Conservation (phyloP, 2,888 invertebrate genomes). For the Eupeodes latifasciatus region DNA sequence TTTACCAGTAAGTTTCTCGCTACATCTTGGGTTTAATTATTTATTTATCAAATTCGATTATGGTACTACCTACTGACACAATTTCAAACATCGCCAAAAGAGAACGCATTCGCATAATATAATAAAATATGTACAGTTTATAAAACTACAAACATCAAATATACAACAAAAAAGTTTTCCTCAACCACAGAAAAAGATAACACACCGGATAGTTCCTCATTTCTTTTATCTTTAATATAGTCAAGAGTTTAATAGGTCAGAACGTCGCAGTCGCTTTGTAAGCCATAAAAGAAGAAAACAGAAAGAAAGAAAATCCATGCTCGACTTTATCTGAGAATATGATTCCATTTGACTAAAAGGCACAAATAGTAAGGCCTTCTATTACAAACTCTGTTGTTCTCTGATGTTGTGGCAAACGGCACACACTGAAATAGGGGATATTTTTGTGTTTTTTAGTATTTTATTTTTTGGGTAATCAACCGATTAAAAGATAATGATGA, state of each 20-base stretch:
- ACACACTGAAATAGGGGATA: not conserved
- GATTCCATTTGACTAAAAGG: not conserved
- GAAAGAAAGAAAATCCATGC: conserved; percentile 6
- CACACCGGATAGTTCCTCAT: not conserved
- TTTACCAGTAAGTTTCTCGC: not conserved
- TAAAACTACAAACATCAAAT: not conserved
- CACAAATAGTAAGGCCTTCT: not conserved
- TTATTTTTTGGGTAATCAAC: conserved; percentile 6
- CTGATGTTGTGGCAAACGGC: not conserved
- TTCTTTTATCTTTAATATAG: conserved; percentile 47
- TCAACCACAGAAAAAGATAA: conserved; percentile 1
- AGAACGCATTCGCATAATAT: not conserved
- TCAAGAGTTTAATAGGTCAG: conserved; percentile 59
- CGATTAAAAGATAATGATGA: conserved; percentile 4
- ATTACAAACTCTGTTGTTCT: not conserved
- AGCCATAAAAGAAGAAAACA: not conserved
- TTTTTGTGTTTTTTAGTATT: not conserved
- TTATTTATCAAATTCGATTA: not conserved
- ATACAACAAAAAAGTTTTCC: not conserved
- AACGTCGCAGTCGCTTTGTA: not conserved
- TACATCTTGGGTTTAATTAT: not conserved
- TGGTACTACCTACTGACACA: not conserved
- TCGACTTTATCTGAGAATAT: not conserved
- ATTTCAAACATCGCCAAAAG: not conserved
- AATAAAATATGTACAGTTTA: not conserved